Base-by-base conservation (phyloP, 2,888 invertebrate genomes). In the Metallyticus violacea region DNA sequence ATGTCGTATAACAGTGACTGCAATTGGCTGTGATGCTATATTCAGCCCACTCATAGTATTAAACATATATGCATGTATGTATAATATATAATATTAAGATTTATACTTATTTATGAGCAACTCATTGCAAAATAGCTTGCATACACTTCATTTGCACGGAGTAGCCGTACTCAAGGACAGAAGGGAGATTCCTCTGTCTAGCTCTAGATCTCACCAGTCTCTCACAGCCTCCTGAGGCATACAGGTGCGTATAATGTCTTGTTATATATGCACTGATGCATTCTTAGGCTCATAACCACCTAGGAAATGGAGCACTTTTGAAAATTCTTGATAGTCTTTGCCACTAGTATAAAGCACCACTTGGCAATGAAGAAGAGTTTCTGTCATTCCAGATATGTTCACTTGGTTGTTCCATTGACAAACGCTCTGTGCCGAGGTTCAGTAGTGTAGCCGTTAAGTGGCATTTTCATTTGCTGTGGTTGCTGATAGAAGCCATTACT, bases 391-490 rank as follows among this genome's bases (percentile, higher is more conserved):
- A 29, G 28, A 77, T 22, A 15, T 15, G 40, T 22, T 85, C 87
- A 85, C 82, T 81, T 87, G 22, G 29, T n/a, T 77, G 25, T 26
- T 6, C 81, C 92, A 88, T 93, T 92, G 87, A 93, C 92, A 89
- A 92, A 93, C 25, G 92, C 93, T 27, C 93, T 91, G 87, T 93
- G 93, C 88, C 93, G 91, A 22, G 93, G 89, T 7, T 76, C 83
- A 77, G 93, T 91, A 81, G 93, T 93, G 90, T 93, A 93, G 27
- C 93, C 93, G 22, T 93, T 93, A 1, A 91, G 90, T 90, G 93
- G 92, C 88, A 91, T 92, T 91, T 89, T 92, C 88, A 90, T 91
- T 89, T 80, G 27, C 27, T 89, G 91, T 84, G 89, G 91, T 89
- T 90, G 93, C 89, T 86, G 76, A 81, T 87, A 87, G 79, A 85